Base-by-base conservation (phyloP, 2,888 invertebrate species). In the Tromatobia lineatoria region DNA sequence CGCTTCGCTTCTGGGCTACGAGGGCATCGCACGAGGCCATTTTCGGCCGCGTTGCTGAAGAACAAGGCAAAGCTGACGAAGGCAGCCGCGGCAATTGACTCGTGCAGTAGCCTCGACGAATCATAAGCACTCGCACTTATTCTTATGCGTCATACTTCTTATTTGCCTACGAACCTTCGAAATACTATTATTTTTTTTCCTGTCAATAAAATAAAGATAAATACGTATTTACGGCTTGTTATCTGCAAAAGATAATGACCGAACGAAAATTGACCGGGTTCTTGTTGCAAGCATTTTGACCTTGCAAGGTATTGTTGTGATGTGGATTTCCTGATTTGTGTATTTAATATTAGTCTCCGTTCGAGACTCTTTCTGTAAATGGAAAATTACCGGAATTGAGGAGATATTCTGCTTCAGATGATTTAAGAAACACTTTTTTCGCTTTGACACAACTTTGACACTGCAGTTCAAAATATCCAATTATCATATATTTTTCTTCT, bases 1-100 rank as follows among this genome's bases (percentile, higher is more conserved):
- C 86, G 82, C 82, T 81, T 20, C 10, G 11, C 42, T 64, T 82
- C 76, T 75, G 61, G 59, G 69, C 11, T 42, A 81, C 73, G 66
- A 66, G 75, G 74, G 52, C 66, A 45, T 15, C 34, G 47, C 18
- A 34, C 61, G 74, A 74, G 59, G 73, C 47, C 59, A 18, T 18
- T 15, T n/a, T 50, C 6, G 45, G 45, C 15, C 50, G 50, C 18
- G 50, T 18, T 52, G 23, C 3, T 23, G 15, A 59, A 25, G 59
- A 25, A 13, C n/a, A 25, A 59, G 34, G 18, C 8, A 54, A 18
- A 20, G 3, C 47, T 13, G n/a, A n/a, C 29, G 34, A 25, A 34
- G 38, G 38, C 50, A 50, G 7, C 50, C 8, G 11, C 25, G 57
- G n/a, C 42, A 66, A 66, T 66, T 66, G 42, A 66, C 20, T 42